Conservation (phyloP, 2,888 invertebrate genomes). For the Callyntrura sp. region DNA sequence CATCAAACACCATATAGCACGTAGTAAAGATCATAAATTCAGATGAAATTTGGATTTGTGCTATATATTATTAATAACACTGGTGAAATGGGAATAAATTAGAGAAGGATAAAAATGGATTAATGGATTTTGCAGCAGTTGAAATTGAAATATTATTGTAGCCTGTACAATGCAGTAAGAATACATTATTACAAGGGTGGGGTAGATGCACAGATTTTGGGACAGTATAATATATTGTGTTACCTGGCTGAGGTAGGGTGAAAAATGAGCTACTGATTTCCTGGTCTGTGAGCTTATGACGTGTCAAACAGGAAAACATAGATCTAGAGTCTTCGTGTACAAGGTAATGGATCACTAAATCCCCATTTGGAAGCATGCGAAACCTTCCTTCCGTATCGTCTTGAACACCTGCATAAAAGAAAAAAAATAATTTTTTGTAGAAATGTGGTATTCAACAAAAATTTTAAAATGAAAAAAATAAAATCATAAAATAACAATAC, state of each 20-base stretch:
- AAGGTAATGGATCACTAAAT: slow-evolving; percentile 81
- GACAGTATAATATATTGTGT: neutral
- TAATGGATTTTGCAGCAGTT: neutral
- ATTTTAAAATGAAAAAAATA: neutral
- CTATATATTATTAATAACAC: no score
- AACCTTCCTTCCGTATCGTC: slow-evolving; percentile 78
- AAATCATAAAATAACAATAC: no score
- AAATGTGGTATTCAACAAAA: neutral
- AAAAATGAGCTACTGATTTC: slow-evolving; percentile 80
- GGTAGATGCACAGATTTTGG: no score
- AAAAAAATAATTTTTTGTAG: neutral
- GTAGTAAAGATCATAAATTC: no score
- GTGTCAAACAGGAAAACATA: slow-evolving; percentile 79
- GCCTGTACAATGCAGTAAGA: no score
- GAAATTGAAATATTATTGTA: no score
- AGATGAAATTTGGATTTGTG: no score
- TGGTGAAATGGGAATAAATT: neutral
- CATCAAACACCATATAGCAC: no score
- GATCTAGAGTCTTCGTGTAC: slow-evolving; percentile 77
- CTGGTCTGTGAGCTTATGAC: slow-evolving; percentile 82
- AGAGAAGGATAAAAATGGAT: neutral
- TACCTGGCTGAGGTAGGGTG: slow-evolving; percentile 78
- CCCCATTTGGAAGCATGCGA: slow-evolving; percentile 82
- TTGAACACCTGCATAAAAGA: slow-evolving; percentile 72
- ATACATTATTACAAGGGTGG: no score